Percentiles rank a stretch among this genome's conserved stretches.
These are phyloP conservation scores for Cheirogaleus major DNA, from an alignment of 2,797 vertebrate species.

Conservation along the genomic window DNA sequence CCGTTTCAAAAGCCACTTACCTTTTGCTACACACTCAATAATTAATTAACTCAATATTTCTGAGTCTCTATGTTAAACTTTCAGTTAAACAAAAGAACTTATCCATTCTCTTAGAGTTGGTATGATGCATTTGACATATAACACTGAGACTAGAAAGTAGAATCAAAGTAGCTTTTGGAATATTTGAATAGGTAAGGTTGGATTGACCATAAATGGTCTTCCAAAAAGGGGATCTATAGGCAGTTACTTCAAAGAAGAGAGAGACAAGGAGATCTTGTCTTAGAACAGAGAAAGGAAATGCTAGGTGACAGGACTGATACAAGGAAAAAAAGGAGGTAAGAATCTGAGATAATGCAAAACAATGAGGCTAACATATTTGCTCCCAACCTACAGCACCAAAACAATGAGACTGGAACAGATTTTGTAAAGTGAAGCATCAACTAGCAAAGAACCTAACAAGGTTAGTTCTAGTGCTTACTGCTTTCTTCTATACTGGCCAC, in stretches of 20 bases:
- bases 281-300: neutral
- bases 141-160: neutral
- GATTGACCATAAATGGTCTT: neutral
- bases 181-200: neutral
- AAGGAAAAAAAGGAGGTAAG: neutral
- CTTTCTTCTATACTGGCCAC: neutral
- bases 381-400: neutral
- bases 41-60: slow-evolving; percentile 13
- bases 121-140: neutral
- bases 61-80: neutral
- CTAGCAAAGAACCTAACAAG: neutral
- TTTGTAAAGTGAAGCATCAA: neutral
- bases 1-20: neutral
- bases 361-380: neutral
- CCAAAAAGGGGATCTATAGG: neutral
- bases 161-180: neutral
- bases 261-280: neutral
- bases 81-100: slow-evolving; percentile 1
- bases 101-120: neutral
- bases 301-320: neutral
- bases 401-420: neutral
- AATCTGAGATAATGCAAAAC: neutral
- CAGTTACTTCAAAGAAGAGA: neutral
- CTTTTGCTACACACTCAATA: neutral
- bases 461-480: neutral